Base-by-base conservation (phyloP, 2,888 invertebrate genomes). In the Lissocephala sabroskyi region DNA sequence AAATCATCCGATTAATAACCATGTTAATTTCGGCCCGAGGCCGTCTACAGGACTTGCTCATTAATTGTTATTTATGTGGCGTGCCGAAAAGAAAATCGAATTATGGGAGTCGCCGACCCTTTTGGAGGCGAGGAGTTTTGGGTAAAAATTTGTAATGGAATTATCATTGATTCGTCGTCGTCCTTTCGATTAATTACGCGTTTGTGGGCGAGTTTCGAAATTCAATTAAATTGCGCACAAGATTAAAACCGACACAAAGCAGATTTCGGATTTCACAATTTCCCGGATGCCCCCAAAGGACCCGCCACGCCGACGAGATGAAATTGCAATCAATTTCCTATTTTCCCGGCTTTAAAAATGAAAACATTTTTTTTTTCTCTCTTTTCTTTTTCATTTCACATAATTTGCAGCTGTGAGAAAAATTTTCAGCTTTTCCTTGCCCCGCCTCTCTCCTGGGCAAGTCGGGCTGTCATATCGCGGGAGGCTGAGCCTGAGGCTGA, bases 141-240 rank as follows among this genome's bases (percentile, higher is more conserved):
- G 59, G 45, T 36, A 47, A 59, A 49, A 49, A n/a, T n/a, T 23
- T 23, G 7, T 35, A 35, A 35, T 35, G 16, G 16, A 35, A 16
- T 35, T 28, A 54, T 52, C 56, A 71, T 64, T 61, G n/a, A n/a
- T n/a, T n/a, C n/a, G n/a, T n/a, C n/a, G n/a, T n/a, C n/a, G 41
- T 56, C 43, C 51, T 73, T 62, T 68, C 46, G 65, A 77, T 76
- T 76, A 68, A 77, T 77, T 60, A 49, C 53, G 48, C 62, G 56
- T 70, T 73, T 65, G 59, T 43, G 65, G 52, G 33, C 40, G 30
- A 54, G 46, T 41, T n/a, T 52, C 48, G 48, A 56, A 48, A 59
- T 68, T 55, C 55, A 73, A 73, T 73, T 73, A 62, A 58, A 67
- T 50, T 56, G 29, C 56, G 52, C 44, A 49, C 41, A 23, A 49